Conservation (phyloP, 2,113 vertebrate genomes). For the Epinephelus cyanopodus region DNA sequence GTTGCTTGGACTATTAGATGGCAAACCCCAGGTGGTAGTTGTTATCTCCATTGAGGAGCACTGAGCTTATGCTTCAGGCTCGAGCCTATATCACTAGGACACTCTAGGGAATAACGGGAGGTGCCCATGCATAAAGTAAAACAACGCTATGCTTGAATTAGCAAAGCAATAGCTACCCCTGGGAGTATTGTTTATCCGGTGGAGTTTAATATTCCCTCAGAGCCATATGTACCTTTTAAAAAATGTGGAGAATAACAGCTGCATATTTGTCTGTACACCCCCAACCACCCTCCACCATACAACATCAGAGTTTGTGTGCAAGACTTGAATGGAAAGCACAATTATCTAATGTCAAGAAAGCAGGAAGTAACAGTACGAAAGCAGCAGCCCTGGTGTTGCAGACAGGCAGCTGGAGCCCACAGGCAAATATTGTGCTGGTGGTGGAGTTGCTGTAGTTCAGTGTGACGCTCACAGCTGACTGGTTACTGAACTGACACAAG, state of each 20-base stretch:
- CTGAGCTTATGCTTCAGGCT: background rate
- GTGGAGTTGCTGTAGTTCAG: conserved; percentile 26
- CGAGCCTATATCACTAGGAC: conserved; percentile 17
- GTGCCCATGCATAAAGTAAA: conserved; percentile 43
- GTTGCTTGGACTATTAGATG: conserved; percentile 17
- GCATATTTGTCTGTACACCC: background rate
- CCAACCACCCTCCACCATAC: background rate
- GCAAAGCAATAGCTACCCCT: conserved; percentile 29
- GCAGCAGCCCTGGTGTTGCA: conserved; percentile 8
- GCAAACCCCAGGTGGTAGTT: conserved; percentile 12
- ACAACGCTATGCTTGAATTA: conserved; percentile 53
- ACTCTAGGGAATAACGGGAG: conserved; percentile 11
- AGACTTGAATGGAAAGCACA: background rate
- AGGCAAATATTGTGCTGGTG: conserved; percentile 15
- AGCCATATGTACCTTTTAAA: background rate
- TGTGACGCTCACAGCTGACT: conserved; percentile 31
- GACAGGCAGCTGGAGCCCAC: conserved; percentile 15
- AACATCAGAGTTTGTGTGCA: background rate
- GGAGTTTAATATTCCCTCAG: conserved; percentile 11
- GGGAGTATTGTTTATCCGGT: background rate
- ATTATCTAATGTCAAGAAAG: background rate
- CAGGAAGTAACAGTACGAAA: background rate
- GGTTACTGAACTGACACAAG: conserved; percentile 30
- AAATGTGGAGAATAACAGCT: background rate
- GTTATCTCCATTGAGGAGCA: conserved; percentile 6